Conservation (phyloP, 35 echinoderm and acorn worm genomes). For the Ophiothrix spiculata region DNA sequence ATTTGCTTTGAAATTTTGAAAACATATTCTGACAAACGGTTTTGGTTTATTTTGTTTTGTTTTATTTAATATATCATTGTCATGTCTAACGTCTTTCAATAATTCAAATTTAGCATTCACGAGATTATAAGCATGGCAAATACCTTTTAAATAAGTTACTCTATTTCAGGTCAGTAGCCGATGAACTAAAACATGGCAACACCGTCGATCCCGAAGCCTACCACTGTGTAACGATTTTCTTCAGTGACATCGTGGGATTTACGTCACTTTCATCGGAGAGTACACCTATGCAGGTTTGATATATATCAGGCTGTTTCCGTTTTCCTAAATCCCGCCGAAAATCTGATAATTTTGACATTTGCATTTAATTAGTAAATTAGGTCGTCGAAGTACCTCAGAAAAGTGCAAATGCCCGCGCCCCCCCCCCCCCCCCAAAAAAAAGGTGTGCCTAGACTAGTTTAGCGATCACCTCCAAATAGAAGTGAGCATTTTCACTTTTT, state of each 20-base stretch:
- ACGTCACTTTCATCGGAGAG: slow-evolving; percentile 50
- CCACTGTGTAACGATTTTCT: slow-evolving; percentile 56
- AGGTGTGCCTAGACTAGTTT: background rate
- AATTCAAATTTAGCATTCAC: no score
- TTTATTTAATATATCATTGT: no score
- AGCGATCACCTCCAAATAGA: background rate
- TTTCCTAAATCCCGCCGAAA: background rate
- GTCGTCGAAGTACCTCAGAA: background rate
- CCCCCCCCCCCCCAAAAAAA: no score
- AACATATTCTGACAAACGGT: no score
- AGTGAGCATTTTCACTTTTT: no score
- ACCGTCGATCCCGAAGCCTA: slow-evolving; percentile 56
- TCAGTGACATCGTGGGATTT: slow-evolving; percentile 75
- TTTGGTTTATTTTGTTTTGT: no score
- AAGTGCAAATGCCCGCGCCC: background rate
- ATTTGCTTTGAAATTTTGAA: no score
- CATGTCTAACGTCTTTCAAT: no score
- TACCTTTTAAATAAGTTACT: no score
- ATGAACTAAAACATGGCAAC: slow-evolving; percentile 49
- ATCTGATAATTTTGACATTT: background rate
- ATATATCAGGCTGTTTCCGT: background rate
- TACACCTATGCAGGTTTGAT: slow-evolving; percentile 57
- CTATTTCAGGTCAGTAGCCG: slow-evolving; percentile 52
- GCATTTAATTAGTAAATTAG: background rate
- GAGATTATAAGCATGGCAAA: no score